phyloP scores from a whole-genome alignment of 2,113 vertebrate genomes.

The Vulpes ferrilata region DNA sequence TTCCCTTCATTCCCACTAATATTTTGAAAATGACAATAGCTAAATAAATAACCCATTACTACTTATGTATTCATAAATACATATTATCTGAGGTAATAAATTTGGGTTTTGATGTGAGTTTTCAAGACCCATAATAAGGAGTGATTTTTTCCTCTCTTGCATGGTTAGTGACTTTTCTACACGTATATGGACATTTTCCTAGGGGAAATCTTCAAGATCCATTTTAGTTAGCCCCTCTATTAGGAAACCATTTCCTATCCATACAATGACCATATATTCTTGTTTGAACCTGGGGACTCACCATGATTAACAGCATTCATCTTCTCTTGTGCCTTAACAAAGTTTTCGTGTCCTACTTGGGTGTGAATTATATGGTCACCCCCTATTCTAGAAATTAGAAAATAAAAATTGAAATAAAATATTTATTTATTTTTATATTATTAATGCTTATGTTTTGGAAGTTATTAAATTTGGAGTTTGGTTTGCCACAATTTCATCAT shows the following conservation, averaged over 20 bases:
- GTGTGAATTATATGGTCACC: neutral
- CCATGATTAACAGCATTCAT: neutral
- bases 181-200: neutral
- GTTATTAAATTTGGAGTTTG: neutral
- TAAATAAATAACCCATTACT: neutral
- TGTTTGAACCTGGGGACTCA: neutral
- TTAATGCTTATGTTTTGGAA: neutral
- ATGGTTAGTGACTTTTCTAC: neutral
- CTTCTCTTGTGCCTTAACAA: neutral
- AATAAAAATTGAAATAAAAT: neutral
- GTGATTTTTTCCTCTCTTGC: neutral
- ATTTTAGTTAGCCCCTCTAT: neutral
- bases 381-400: neutral
- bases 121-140: neutral
- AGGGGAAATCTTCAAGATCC: neutral
- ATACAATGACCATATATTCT: neutral
- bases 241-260: neutral
- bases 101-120: neutral
- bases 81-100: neutral
- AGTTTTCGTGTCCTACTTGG: neutral
- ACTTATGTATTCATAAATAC: constrained; percentile 2
- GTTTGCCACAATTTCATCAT: neutral
- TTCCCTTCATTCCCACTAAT: neutral
- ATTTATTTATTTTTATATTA: neutral
- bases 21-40: neutral